These are phyloP conservation scores for Chromis chromis DNA, from an alignment of 2,797 vertebrate genomes.

Conservation along the genomic window DNA sequence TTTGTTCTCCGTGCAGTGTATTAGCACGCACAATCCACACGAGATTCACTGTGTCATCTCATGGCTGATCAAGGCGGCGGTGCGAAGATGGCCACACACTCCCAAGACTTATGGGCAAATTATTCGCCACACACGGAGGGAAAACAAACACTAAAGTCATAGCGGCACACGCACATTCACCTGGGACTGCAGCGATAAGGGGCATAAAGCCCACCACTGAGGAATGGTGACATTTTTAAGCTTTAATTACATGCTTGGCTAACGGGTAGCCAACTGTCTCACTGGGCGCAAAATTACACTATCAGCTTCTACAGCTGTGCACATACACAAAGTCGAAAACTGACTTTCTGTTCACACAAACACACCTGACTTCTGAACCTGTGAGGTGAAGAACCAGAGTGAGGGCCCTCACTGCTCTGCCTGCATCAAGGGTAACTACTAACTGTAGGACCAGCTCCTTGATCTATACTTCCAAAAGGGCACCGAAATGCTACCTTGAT, in stretches of 20 bases:
- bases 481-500: conserved; percentile 51
- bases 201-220: conserved; percentile 73
- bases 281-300: conserved; percentile 74
- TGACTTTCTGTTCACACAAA: conserved; percentile 51
- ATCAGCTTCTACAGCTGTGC: conserved; percentile 78
- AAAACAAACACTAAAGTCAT: conserved; percentile 53
- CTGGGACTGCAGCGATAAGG: conserved; percentile 74
- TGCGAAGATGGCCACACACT: conserved; percentile 21
- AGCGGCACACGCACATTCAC: conserved; percentile 53
- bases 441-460: conserved; percentile 42
- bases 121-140: conserved; percentile 38
- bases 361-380: conserved; percentile 44
- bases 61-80: conserved; percentile 47
- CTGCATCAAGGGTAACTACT: conserved; percentile 40
- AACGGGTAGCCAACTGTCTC: conserved; percentile 74
- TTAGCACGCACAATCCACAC: conserved; percentile 19
- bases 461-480: conserved; percentile 54
- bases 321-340: conserved; percentile 48
- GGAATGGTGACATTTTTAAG: conserved; percentile 81
- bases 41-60: conserved; percentile 28
- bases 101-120: conserved; percentile 35
- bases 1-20: conserved; percentile 39
- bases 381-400: conserved; percentile 34
- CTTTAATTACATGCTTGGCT: conserved; percentile 87
- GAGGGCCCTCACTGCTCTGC: conserved; percentile 30